A percentile compares a stretch with the other conserved stretches of the same genome.
These are phyloP conservation scores for Rhopilema esculentum DNA, from an alignment of 30 jellyfish, hydroid and myxozoan species.

Conservation along the genomic window DNA sequence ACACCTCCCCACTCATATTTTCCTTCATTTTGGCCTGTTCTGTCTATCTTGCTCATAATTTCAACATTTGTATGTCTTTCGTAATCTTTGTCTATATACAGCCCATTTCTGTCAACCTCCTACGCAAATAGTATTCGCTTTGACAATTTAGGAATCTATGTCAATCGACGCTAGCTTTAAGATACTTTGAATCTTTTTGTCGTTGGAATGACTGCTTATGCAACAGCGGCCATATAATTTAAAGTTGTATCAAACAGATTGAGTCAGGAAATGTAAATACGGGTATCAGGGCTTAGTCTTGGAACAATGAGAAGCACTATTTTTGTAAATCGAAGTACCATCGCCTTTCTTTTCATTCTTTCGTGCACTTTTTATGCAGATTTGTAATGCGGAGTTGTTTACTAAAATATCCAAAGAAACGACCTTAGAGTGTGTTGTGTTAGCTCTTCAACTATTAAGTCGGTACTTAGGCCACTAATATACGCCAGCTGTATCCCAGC, in stretches of 20 bases:
- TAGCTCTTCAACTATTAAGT: neutral
- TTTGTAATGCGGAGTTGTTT: neutral
- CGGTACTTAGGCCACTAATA: neutral
- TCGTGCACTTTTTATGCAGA: neutral
- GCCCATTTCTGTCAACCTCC: too few species aligned
- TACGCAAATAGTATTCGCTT: neutral
- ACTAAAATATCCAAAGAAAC: neutral
- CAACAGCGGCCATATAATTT: neutral
- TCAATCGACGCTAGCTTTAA: neutral
- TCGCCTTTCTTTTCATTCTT: neutral
- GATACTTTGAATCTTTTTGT: neutral
- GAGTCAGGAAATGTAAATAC: neutral
- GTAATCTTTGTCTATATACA: neutral
- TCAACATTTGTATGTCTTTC: neutral
- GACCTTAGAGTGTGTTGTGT: neutral
- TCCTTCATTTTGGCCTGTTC: neutral
- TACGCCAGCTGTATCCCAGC: neutral
- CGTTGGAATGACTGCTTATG: neutral
- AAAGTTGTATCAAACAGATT: neutral
- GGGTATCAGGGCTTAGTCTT: neutral
- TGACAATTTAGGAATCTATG: neutral
- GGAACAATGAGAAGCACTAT: neutral
- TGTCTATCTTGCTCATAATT: neutral
- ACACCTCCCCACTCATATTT: neutral
- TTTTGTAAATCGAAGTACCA: neutral